phyloP scores from a whole-genome alignment of 2,113 vertebrate genomes.

The Bettongia penicillata region DNA sequence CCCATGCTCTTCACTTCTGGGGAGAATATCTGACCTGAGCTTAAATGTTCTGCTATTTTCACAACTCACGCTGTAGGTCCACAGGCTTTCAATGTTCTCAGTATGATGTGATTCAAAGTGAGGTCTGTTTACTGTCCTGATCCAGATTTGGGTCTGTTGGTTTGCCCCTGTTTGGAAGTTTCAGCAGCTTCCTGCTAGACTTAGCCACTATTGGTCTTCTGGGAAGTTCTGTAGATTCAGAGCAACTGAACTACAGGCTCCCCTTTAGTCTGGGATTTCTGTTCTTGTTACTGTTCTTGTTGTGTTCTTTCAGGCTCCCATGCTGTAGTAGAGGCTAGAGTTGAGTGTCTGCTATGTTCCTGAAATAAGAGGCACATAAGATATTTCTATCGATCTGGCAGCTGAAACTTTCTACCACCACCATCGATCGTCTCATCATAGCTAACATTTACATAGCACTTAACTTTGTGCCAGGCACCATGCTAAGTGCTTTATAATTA shows the following conservation, averaged over 20 bases:
- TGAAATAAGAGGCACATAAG: too few species aligned
- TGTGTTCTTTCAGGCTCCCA: neutral
- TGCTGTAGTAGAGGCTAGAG: too few species aligned
- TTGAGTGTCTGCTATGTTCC: too few species aligned
- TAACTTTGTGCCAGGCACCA: neutral
- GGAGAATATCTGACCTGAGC: neutral
- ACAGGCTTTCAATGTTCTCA: neutral
- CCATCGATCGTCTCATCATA: neutral
- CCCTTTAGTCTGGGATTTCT: neutral
- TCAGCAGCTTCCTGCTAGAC: neutral
- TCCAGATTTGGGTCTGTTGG: too few species aligned
- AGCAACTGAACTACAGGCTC: neutral
- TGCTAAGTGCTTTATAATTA: neutral
- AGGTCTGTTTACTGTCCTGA: neutral
- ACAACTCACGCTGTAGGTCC: too few species aligned
- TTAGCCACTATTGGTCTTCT: neutral
- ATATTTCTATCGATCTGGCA: too few species aligned
- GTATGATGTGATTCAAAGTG: neutral
- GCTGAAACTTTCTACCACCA: neutral
- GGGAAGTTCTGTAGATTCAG: neutral
- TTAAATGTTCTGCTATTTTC: neutral
- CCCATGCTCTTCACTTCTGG: neutral
- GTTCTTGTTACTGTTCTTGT: neutral
- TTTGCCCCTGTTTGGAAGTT: neutral
- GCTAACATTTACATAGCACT: neutral